These are phyloP conservation scores for Clarias gariepinus DNA, from an alignment of 2,113 vertebrate species.

Conservation along the genomic window DNA sequence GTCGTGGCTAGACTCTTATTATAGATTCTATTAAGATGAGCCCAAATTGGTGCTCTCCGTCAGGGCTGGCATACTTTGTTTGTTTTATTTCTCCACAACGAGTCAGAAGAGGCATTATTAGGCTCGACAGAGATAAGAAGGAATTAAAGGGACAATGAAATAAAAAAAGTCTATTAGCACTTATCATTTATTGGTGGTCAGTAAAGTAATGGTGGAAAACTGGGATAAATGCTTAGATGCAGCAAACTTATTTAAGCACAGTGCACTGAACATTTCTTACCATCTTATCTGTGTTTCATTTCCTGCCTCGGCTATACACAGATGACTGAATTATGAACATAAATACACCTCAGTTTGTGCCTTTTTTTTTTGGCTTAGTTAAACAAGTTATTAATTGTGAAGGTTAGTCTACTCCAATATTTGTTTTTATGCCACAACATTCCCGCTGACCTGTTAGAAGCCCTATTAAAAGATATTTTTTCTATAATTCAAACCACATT, in stretches of 20 bases:
- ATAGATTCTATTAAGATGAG: constrained; percentile 82
- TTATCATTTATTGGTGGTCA: constrained; percentile 47
- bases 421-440: not conserved
- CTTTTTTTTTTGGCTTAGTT: not conserved
- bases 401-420: not conserved
- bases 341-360: not conserved
- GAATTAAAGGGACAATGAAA: constrained; percentile 68
- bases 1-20: constrained; percentile 73
- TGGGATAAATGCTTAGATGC: constrained; percentile 51
- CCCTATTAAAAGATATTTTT: not conserved
- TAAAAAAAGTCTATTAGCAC: constrained; percentile 48
- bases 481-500: not conserved
- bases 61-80: constrained; percentile 71
- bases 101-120: constrained; percentile 71
- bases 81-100: constrained; percentile 72
- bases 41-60: constrained; percentile 76
- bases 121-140: constrained; percentile 69
- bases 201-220: constrained; percentile 33
- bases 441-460: not conserved
- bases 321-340: not conserved
- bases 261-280: not conserved
- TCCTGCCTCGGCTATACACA: not conserved
- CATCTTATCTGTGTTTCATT: not conserved
- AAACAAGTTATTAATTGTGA: not conserved
- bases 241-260: not conserved